Evolutionary conservation across 2,797 vertebrate genomes (phyloP), one percentile per base, ranked within the genome.

Genomic region (Gila robusta): DNA sequence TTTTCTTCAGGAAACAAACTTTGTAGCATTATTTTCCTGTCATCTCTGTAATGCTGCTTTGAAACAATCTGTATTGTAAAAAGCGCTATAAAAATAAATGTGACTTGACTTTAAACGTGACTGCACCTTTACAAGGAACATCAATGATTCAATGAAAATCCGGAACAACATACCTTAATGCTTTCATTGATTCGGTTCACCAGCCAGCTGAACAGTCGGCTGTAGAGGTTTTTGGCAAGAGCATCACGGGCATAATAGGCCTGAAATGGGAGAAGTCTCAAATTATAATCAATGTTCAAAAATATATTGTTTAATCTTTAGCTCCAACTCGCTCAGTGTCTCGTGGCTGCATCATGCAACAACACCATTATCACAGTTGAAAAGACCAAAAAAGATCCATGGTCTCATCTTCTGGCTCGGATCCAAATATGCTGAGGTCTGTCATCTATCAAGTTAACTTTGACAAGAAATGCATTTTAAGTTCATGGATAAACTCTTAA

Each of bases 201-300:
- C 54, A 99, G 93, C 98, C 98, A 99, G 74, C 97, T 98, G 88
- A 99, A 99, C 74, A 99, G 93, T 2, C 98, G 97, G 87, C 96
- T 99, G 92, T 99, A 99, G 82, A 99, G 96, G 88, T 99, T 99
- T 94, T 99, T 99, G 92, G 98, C 97, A 89, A 99, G 95, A 70
- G 98, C 98, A 88, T 99, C 98, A 23, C 98, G 96, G 81, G 98
- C 98, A 0, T 99, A 99, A 91, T 99, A 99, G 82, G 98, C 98
- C 98, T 99, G 90, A 81, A 90, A 76, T 90, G 83, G 88, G 90
- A 90, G 3, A 86, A 74, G 8, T 35, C 35, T 67, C 11, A 17
- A 59, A 70, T 81, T 82, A 47, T 4, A 54, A 74, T 80, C 26
- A 64, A 56, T 47, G 62, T 23, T 23, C 44, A 79, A 19, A 56